Evolutionary conservation across 2,888 invertebrate genomes (phyloP).

Genomic region (Brachycybe producta): DNA sequence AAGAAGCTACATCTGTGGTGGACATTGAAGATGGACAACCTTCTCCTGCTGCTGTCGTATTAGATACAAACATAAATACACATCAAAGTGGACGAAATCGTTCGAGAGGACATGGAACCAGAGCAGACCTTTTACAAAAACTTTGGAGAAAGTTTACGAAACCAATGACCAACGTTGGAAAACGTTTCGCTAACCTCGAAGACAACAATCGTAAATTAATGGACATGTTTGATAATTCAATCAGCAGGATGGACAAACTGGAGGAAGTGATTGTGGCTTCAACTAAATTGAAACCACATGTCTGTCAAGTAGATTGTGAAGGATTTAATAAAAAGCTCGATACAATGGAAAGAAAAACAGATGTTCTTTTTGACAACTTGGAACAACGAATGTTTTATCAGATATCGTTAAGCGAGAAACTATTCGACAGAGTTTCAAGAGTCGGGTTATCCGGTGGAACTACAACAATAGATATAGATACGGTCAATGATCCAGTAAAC

Average conservation of each 20-base stretch:
- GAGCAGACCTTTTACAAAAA: not conserved
- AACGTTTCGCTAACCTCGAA: not conserved
- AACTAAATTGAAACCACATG: too few species aligned
- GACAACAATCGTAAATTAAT: not conserved
- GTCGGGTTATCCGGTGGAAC: not conserved
- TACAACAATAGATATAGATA: not conserved
- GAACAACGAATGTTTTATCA: constrained; percentile 10
- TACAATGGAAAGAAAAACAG: not conserved
- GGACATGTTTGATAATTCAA: not conserved
- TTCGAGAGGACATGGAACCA: too few species aligned
- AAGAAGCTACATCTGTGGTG: not conserved
- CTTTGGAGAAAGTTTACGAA: constrained; percentile 9
- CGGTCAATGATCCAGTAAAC: too few species aligned
- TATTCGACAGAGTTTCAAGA: constrained; percentile 5
- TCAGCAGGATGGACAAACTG: not conserved
- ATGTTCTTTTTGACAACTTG: not conserved
- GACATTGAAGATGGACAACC: not conserved
- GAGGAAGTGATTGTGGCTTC: not conserved
- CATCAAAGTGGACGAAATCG: too few species aligned
- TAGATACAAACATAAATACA: not conserved
- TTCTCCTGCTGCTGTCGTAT: not conserved
- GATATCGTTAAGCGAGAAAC: constrained; percentile 1
- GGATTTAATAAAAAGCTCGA: not conserved
- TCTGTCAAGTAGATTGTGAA: not conserved
- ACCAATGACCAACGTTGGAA: constrained; percentile 4